Percentiles rank a stretch among this genome's conserved stretches.
Conservation (phyloP, 2,797 vertebrate species). For the Onychomys torridus region DNA sequence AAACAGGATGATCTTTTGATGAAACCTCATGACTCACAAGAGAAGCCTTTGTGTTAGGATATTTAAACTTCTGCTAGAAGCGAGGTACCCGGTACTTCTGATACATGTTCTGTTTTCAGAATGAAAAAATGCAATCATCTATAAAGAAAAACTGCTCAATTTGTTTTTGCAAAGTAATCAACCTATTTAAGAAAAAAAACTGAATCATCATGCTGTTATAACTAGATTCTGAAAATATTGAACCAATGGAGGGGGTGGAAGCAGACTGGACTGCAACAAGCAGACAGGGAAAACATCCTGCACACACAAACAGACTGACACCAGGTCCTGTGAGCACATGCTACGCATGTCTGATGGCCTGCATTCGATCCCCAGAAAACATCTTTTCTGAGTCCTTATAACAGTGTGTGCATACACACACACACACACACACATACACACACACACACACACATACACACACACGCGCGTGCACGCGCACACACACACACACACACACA, state of each 20-base stretch:
- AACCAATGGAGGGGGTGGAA: neutral
- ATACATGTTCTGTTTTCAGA: slow-evolving; percentile 4
- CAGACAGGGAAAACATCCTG: neutral
- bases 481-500: too few species aligned
- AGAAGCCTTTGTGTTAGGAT: neutral
- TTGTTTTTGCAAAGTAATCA: slow-evolving; percentile 31
- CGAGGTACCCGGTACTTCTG: neutral
- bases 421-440: too few species aligned
- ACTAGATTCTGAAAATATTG: slow-evolving; percentile 50
- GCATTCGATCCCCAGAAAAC: neutral
- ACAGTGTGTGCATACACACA: neutral
- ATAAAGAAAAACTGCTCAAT: neutral
- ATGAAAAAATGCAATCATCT: neutral
- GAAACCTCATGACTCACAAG: neutral
- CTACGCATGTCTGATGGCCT: neutral
- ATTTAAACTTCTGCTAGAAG: neutral
- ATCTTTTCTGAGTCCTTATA: neutral
- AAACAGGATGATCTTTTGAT: neutral
- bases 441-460: neutral
- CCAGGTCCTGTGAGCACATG: neutral
- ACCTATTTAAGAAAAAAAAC: neutral
- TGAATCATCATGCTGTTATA: neutral
- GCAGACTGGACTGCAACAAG: neutral
- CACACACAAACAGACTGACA: neutral
- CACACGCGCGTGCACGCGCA: neutral